phyloP scores from a whole-genome alignment of 2,888 invertebrate species.

The Geotrupes spiniger region DNA sequence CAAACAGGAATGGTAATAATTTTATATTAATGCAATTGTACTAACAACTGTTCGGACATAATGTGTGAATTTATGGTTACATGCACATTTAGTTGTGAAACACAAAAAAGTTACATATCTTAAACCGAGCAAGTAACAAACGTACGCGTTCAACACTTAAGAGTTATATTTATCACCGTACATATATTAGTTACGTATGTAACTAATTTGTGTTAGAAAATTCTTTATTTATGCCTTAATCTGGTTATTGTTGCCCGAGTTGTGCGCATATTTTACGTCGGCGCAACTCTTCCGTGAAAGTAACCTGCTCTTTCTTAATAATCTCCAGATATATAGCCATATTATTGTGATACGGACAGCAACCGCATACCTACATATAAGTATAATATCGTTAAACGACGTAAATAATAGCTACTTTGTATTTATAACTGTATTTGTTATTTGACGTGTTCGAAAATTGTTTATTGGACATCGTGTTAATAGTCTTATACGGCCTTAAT shows the following conservation, averaged over 20 bases:
- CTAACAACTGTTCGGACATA: conserved; percentile 1
- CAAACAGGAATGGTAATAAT: background rate
- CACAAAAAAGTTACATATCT: background rate
- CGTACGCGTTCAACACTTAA: conserved; percentile 6
- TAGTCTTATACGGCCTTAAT: background rate
- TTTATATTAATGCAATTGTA: background rate
- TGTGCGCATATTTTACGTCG: conserved; percentile 23
- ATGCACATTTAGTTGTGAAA: background rate
- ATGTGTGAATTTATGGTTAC: conserved; percentile 1
- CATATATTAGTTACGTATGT: background rate
- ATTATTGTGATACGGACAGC: conserved; percentile 32
- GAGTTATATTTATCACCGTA: conserved; percentile 19
- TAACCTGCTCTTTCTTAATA: conserved; percentile 41
- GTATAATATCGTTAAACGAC: conserved; percentile 24
- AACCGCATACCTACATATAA: conserved; percentile 27
- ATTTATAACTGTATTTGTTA: conserved; percentile 19
- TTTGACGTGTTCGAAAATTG: conserved; percentile 16
- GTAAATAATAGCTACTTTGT: conserved; percentile 21
- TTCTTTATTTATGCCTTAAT: conserved; percentile 22
- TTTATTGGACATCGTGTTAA: conserved; percentile 14
- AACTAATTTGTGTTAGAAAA: conserved; percentile 9
- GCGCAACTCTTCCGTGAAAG: conserved; percentile 40
- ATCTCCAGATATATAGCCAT: conserved; percentile 33
- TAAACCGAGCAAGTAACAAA: background rate
- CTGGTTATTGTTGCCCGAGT: conserved; percentile 21